Percentiles rank a stretch among this genome's conserved stretches.
phyloP scores from a whole-genome alignment of 92 coral and sea anemone genomes.

The Epizoanthus rinbou region DNA sequence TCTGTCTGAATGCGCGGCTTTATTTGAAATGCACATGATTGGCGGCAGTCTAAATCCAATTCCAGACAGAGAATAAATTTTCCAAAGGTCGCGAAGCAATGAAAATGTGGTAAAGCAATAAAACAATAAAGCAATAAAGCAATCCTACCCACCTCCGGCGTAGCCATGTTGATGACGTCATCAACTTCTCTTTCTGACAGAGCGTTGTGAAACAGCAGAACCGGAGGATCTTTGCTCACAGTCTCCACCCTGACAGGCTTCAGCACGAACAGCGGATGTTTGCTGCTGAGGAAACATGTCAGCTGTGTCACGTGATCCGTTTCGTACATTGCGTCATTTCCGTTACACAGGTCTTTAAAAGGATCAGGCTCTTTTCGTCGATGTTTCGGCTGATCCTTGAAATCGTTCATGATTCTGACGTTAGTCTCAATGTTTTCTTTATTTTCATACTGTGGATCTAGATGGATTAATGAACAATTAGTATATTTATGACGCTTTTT shows the following conservation, averaged over 20 bases:
- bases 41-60: no score
- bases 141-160: background rate
- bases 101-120: no score
- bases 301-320: background rate
- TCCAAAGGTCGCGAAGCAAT: no score
- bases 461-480: background rate
- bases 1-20: no score
- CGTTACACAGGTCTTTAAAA: background rate
- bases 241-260: background rate
- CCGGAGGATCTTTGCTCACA: background rate
- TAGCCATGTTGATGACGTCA: background rate
- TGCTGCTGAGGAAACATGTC: background rate
- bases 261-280: slow-evolving; percentile 4
- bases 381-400: background rate
- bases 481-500: no score
- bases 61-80: no score
- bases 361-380: background rate
- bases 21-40: no score
- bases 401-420: background rate
- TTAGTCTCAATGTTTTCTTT: background rate
- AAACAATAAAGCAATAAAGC: no score
- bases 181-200: background rate
- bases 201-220: slow-evolving; percentile 9
- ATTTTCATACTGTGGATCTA: slow-evolving; percentile 9
- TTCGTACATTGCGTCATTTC: background rate